These are phyloP conservation scores for Drosophila pseudoobscura DNA, from an alignment of 1,140 invertebrate genomes.

Conservation along the genomic window DNA sequence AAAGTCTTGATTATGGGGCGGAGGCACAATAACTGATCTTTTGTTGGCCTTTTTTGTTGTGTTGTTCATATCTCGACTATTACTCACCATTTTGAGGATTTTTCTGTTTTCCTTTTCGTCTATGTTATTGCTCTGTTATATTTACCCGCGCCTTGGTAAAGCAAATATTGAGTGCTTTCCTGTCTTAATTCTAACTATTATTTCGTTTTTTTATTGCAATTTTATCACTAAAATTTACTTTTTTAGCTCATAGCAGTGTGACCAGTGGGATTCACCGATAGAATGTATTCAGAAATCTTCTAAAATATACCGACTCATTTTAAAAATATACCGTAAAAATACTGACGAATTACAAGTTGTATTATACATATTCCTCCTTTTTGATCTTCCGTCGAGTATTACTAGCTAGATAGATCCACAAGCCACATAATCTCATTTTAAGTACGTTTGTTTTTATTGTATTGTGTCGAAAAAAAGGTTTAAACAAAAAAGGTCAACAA, in stretches of 20 bases:
- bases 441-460: too few species aligned
- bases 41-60: constrained; percentile 27
- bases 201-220: constrained; percentile 34
- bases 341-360: too few species aligned
- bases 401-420: too few species aligned
- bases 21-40: constrained; percentile 27
- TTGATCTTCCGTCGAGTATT: too few species aligned
- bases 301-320: too few species aligned
- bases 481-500: too few species aligned
- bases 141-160: too few species aligned
- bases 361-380: too few species aligned
- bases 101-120: constrained; percentile 27
- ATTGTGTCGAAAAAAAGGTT: too few species aligned
- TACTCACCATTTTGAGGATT: constrained; percentile 66
- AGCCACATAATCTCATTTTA: too few species aligned
- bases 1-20: constrained; percentile 14
- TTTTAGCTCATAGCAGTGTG: constrained; percentile 3
- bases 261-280: neutral
- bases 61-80: constrained; percentile 40
- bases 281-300: too few species aligned
- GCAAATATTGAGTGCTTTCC: neutral
- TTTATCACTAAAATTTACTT: constrained; percentile 40
- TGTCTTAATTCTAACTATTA: constrained; percentile 27
- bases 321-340: too few species aligned
- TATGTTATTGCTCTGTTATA: neutral